Evolutionary conservation across 1,140 invertebrate genomes (phyloP), one percentile per base, ranked within the genome.

Genomic region (Drosophila murphyi): DNA sequence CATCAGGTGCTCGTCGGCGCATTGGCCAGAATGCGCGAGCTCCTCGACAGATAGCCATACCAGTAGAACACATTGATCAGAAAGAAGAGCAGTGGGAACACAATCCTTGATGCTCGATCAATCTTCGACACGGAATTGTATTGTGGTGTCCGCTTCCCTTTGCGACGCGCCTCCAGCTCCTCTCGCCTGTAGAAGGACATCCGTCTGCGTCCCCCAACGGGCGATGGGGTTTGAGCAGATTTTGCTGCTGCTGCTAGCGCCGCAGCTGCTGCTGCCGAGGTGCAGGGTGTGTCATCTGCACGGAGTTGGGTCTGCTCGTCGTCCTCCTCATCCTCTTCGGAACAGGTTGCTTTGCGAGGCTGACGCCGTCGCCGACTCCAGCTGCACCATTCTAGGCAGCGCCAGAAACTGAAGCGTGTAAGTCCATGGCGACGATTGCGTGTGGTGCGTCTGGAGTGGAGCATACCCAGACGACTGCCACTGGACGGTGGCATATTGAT

Each of bases 101-200:
- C 94, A 32, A 96, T 93, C 10, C 96, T 92, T 20, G 96, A 96
- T 7, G 95, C 94, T 6, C 95, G 93, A 92, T 97, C 96, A 50
- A 97, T 96, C 92, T 96, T 96, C 28, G 96, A 97, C 2, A 97
- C 96, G 4, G 96, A 96, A 90, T 97, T 97, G 80, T 95, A 96
- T 65, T 95, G 92, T 1, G 95, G 95, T 3, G 94, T 94, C 48
- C 94, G 87, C 86, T 94, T 93, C 88, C 94, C 92, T 82, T 94
- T 93, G 89, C 93, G 92, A 50, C 93, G 89, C 65, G 89, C 91
- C 71, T 72, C 93, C 70, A 81, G 89, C 80, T 88, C 92, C 76
- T 83, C 91, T 73, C 90, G 92, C 57, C 91, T 76, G 55, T 92
- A 92, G 48, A 78, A 92, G 31, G 90, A 91, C 90, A 91, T 85